phyloP scores from a whole-genome alignment of 2,797 vertebrate genomes.

The Eulemur coronatus region DNA sequence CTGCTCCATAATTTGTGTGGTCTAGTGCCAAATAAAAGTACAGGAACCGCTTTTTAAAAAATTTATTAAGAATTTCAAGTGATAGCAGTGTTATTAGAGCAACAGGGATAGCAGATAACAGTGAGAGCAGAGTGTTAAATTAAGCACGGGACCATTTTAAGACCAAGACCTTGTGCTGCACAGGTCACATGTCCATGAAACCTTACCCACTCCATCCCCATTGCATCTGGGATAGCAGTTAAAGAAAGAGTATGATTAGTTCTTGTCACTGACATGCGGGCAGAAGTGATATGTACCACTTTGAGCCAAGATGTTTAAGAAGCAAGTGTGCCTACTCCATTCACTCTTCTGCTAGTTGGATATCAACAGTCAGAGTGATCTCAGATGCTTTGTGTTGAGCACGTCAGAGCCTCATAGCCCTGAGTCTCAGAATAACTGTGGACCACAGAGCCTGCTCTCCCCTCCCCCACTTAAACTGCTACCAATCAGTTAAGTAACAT shows the following conservation, averaged over 20 bases:
- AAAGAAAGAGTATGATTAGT: background rate
- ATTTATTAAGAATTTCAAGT: background rate
- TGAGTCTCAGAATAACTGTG: background rate
- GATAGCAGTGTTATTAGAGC: too few species aligned
- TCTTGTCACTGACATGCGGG: background rate
- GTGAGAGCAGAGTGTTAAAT: background rate
- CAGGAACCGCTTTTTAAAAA: background rate
- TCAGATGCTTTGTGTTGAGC: background rate
- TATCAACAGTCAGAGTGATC: background rate
- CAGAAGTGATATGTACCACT: background rate
- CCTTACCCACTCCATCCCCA: background rate
- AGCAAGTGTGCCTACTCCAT: background rate
- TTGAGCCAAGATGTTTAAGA: background rate
- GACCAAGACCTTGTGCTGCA: background rate
- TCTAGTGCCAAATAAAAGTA: background rate
- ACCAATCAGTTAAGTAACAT: background rate
- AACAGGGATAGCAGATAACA: too few species aligned
- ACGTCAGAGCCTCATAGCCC: background rate
- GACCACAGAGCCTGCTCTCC: background rate
- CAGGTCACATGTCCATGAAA: background rate
- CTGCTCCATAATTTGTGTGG: background rate
- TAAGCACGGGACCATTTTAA: background rate
- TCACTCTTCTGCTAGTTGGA: background rate
- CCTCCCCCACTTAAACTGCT: background rate
- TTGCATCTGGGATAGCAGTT: background rate